These are phyloP conservation scores for Ammodytes marinus DNA, from an alignment of 2,113 vertebrate genomes.

Conservation along the genomic window DNA sequence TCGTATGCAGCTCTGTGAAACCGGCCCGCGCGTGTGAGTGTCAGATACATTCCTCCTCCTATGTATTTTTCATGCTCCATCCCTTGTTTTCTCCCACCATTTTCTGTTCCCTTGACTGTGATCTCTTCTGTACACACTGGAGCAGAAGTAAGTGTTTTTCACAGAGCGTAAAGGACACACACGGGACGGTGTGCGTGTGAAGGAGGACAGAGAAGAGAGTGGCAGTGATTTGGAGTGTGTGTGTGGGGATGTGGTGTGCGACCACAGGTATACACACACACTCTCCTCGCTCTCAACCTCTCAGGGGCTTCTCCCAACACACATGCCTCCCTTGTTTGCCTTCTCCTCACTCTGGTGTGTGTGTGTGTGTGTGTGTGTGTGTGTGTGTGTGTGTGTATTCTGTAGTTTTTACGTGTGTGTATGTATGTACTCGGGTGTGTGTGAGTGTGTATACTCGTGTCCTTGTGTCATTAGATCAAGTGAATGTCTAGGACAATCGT, in stretches of 20 bases:
- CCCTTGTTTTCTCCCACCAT: conserved; percentile 50
- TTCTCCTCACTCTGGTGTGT: not conserved
- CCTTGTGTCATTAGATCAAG: conserved; percentile 19
- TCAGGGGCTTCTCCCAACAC: conserved; percentile 48
- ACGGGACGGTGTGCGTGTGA: conserved; percentile 20
- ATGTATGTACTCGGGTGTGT: not conserved
- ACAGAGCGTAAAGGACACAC: conserved; percentile 47
- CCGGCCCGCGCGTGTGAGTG: conserved; percentile 10
- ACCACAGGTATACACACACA: conserved; percentile 44
- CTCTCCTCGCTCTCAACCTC: conserved; percentile 15
- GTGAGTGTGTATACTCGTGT: not conserved
- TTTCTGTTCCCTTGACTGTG: conserved; percentile 61
- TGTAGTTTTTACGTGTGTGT: not conserved
- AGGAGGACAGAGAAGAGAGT: conserved; percentile 17
- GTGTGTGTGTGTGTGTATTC: not conserved
- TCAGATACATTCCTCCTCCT: conserved; percentile 39
- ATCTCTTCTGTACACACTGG: conserved; percentile 71
- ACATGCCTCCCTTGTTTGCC: conserved; percentile 1
- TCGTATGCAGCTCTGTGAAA: conserved; percentile 50
- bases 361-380: not conserved
- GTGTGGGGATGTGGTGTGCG: conserved; percentile 2
- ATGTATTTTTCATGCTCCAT: conserved; percentile 46
- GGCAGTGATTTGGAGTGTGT: conserved; percentile 28
- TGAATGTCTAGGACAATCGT: conserved; percentile 4
- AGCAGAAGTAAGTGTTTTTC: conserved; percentile 75